phyloP scores from a whole-genome alignment of 2,113 vertebrate genomes.

The Strix uralensis region DNA sequence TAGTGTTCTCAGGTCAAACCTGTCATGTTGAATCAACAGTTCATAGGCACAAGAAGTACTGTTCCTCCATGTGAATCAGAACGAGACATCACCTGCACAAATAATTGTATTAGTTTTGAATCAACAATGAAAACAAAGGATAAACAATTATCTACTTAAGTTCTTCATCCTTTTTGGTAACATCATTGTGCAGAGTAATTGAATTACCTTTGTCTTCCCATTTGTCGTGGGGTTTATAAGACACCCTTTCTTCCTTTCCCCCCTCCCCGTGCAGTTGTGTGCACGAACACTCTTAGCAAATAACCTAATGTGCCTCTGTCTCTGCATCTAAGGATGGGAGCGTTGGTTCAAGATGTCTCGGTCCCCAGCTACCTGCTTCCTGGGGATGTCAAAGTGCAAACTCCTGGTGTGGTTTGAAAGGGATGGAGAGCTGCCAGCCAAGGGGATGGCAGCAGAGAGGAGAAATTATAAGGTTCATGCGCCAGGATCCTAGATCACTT shows the following conservation, averaged over 20 bases:
- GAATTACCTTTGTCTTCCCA: not conserved
- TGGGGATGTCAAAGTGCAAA: not conserved
- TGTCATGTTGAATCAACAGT: slow-evolving; percentile 22
- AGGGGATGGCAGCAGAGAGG: not conserved
- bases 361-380: not conserved
- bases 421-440: not conserved
- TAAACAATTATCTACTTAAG: slow-evolving; percentile 40
- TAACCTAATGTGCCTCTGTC: not conserved
- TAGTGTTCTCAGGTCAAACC: slow-evolving; percentile 8
- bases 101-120: slow-evolving; percentile 53
- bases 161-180: slow-evolving; percentile 33
- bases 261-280: accelerated
- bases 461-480: not conserved
- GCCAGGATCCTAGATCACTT: not conserved
- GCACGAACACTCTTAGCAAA: not conserved
- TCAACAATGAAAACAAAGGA: slow-evolving; percentile 33
- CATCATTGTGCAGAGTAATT: not conserved
- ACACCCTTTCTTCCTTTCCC: not conserved
- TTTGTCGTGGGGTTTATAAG: not conserved
- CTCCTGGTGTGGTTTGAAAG: not conserved
- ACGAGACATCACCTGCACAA: slow-evolving; percentile 47
- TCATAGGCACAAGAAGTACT: not conserved
- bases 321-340: not conserved
- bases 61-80: not conserved
- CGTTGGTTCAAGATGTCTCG: not conserved